Evolutionary conservation across 2,888 invertebrate species (phyloP), one percentile per base, ranked within the genome.

Genomic region (Tupiocoris notatus): DNA sequence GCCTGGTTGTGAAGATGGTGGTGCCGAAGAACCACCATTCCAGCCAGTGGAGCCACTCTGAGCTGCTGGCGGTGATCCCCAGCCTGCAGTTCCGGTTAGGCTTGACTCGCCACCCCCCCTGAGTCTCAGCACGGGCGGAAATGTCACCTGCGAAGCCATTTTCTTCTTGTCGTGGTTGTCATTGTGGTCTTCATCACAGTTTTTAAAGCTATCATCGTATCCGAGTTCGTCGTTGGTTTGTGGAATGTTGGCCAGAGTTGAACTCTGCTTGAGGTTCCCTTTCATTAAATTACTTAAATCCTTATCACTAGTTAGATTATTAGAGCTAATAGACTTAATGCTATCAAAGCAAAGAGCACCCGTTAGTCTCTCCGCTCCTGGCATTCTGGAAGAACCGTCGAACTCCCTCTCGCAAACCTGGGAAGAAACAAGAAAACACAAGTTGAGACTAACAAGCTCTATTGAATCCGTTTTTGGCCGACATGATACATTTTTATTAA

Each of bases 31-130:
- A 75, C 83, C 82, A 78, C 85, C 84, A 80, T 87, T 87, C 88
- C 88, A 86, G 81, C 88, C 86, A 76, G 85, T 85, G 78, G 86
- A 85, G 83, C 89, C 89, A 81, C 89, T 77, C 74, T 77, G 79
- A 39, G 68, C 88, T 58, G 90, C 85, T 75, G 91, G 91, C 65
- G 92, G 90, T 78, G 91, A 89, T 81, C 92, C 92, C 92, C 93
- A 93, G 80, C 91, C 92, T 77, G 90, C 88, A 77, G 91, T 89
- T 71, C 85, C 85, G 83, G 91, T 92, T 82, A 93, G 87, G 62
- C 92, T 92, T 85, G 90, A 92, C 84, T 93, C 93, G 77, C 92
- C 93, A 68, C 93, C 93, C 75, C 93, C 93, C 79, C 88, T 86
- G 78, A 93, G 87, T 79, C 91, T 87, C 81, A 92, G 84, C 71